phyloP scores from a whole-genome alignment of 1,140 invertebrate species.

The Tetranychus cinnabarinus region DNA sequence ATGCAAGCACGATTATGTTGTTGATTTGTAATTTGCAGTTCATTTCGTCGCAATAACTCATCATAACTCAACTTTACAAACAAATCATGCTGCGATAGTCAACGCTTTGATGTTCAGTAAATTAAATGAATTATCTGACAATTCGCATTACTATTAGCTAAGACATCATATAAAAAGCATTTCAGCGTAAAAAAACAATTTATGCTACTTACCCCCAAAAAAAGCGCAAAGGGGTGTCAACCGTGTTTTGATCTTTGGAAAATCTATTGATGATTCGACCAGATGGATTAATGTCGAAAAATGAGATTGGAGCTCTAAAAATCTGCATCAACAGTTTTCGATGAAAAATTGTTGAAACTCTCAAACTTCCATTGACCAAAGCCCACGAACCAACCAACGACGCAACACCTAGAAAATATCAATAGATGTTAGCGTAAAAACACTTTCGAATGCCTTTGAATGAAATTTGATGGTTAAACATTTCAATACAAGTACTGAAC shows the following conservation, averaged over 20 bases:
- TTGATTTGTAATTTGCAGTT: too few species aligned
- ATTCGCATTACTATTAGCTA: too few species aligned
- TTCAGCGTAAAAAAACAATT: slow-evolving; percentile 1
- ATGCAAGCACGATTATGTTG: too few species aligned
- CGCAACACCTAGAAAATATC: neutral
- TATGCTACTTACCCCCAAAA: slow-evolving; percentile 40
- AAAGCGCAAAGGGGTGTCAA: slow-evolving; percentile 29
- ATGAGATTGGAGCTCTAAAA: slow-evolving; percentile 20
- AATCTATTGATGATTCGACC: slow-evolving; percentile 31
- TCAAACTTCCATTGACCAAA: neutral
- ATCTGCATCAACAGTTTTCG: slow-evolving; percentile 17
- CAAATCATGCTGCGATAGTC: too few species aligned
- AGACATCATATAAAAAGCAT: slow-evolving; percentile 17
- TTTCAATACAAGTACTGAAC: too few species aligned
- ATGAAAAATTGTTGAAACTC: slow-evolving; percentile 13
- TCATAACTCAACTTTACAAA: too few species aligned
- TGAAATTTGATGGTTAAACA: too few species aligned
- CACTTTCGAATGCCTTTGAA: too few species aligned
- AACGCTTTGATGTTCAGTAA: too few species aligned
- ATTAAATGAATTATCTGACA: too few species aligned
- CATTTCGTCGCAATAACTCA: too few species aligned
- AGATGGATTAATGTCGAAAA: slow-evolving; percentile 27
- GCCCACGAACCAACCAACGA: neutral
- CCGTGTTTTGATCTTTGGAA: slow-evolving; percentile 24
- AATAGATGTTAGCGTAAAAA: neutral